A percentile compares a stretch with the other conserved stretches of the same genome.
These are phyloP conservation scores for Jacana jacana DNA, from an alignment of 2,113 vertebrate species.

Conservation along the genomic window DNA sequence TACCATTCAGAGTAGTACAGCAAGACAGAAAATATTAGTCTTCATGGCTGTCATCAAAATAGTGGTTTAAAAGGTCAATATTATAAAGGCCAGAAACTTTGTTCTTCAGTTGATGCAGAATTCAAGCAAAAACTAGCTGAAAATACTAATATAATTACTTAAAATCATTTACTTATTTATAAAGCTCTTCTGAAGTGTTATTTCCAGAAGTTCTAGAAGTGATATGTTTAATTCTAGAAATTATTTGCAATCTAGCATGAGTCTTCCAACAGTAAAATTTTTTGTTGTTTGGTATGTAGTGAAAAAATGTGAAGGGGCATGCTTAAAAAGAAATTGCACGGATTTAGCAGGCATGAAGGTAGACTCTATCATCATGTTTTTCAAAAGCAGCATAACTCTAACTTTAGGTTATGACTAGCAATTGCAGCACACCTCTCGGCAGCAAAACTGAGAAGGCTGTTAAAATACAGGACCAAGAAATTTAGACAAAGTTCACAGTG, in stretches of 20 bases:
- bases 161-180: not conserved
- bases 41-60: fast-evolving
- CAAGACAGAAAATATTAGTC: not conserved
- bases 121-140: not conserved
- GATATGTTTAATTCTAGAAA: not conserved
- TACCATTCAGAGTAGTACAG: fast-evolving
- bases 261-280: not conserved
- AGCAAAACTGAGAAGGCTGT: not conserved
- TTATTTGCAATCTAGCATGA: not conserved
- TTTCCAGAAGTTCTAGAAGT: not conserved
- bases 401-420: not conserved
- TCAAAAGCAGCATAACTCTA: not conserved
- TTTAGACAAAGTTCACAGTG: not conserved
- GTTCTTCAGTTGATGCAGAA: not conserved
- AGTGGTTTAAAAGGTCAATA: not conserved
- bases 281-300: not conserved
- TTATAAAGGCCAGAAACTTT: not conserved
- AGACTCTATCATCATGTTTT: not conserved
- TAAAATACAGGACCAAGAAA: not conserved
- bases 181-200: not conserved
- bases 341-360: not conserved
- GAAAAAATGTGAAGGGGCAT: not conserved
- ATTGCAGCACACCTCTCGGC: not conserved
- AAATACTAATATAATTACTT: too few relatives aligned
- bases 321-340: not conserved